Evolutionary conservation across 2,797 vertebrate species (phyloP).

Genomic region (Halcyon smyrnensis): DNA sequence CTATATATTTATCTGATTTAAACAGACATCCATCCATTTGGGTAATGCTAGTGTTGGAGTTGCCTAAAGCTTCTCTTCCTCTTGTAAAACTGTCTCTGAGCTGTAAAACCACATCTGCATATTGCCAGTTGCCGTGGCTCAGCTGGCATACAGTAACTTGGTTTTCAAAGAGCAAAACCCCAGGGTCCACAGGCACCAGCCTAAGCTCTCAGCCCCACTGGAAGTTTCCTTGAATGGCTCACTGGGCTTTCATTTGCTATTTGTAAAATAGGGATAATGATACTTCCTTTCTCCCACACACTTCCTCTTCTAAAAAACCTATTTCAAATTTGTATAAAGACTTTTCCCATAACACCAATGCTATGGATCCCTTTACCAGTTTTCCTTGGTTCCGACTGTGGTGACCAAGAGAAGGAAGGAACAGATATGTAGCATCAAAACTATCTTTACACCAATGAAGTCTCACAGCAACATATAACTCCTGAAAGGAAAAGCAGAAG

Average conservation of each 20-base stretch:
- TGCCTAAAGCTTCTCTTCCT: neutral
- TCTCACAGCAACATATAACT: neutral
- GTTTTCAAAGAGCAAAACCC: neutral
- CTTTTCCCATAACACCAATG: neutral
- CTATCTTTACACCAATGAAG: neutral
- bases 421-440: neutral
- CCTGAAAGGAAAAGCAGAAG: neutral
- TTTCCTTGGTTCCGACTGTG: neutral
- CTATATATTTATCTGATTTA: neutral
- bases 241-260: neutral
- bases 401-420: neutral
- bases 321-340: neutral
- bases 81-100: neutral
- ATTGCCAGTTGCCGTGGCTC: neutral
- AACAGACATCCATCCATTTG: neutral
- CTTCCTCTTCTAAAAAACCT: neutral
- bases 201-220: neutral
- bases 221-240: neutral
- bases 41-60: neutral
- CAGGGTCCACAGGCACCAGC: neutral
- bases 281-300: neutral
- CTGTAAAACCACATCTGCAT: neutral
- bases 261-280: neutral
- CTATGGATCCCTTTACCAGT: neutral
- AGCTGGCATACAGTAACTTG: neutral